Conservation (phyloP, 2,797 vertebrate species). For the Chanos chanos region DNA sequence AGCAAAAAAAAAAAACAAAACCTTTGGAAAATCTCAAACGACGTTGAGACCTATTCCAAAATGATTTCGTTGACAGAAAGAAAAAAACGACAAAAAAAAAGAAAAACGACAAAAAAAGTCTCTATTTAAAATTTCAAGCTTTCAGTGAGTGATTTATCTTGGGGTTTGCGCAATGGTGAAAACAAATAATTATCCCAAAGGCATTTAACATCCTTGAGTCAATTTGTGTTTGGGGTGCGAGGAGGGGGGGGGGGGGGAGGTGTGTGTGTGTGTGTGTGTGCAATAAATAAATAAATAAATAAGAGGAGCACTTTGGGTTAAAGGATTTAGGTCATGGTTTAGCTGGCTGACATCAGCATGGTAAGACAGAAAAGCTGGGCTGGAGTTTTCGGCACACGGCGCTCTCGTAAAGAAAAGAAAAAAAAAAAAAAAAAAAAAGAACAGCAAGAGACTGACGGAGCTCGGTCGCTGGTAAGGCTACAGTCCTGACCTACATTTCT, state of each 20-base stretch:
- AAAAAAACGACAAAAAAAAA: background rate
- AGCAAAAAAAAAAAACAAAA: too few species aligned
- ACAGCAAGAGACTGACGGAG: slow-evolving; percentile 28
- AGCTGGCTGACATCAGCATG: slow-evolving; percentile 66
- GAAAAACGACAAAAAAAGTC: background rate
- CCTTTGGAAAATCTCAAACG: background rate
- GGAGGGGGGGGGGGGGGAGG: background rate
- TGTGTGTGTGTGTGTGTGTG: background rate
- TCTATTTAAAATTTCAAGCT: slow-evolving; percentile 20
- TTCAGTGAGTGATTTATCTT: slow-evolving; percentile 53
- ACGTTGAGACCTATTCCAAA: background rate
- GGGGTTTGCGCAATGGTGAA: slow-evolving; percentile 51
- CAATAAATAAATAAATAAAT: too few species aligned
- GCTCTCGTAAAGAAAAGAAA: slow-evolving; percentile 20
- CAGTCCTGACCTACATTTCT: slow-evolving; percentile 65
- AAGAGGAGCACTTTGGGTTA: slow-evolving; percentile 73
- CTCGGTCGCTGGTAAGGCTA: slow-evolving; percentile 51
- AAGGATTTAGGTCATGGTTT: slow-evolving; percentile 80
- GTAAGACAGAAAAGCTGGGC: slow-evolving; percentile 66
- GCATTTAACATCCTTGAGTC: slow-evolving; percentile 62
- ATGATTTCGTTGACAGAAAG: slow-evolving; percentile 4
- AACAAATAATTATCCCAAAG: slow-evolving; percentile 63
- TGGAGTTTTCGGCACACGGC: slow-evolving; percentile 59
- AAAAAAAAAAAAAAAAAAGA: slow-evolving; percentile 17
- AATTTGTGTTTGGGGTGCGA: slow-evolving; percentile 50